A percentile compares a stretch with the other conserved stretches of the same genome.
phyloP scores from a whole-genome alignment of 2,797 vertebrate species.

The Taeniopygia guttata region DNA sequence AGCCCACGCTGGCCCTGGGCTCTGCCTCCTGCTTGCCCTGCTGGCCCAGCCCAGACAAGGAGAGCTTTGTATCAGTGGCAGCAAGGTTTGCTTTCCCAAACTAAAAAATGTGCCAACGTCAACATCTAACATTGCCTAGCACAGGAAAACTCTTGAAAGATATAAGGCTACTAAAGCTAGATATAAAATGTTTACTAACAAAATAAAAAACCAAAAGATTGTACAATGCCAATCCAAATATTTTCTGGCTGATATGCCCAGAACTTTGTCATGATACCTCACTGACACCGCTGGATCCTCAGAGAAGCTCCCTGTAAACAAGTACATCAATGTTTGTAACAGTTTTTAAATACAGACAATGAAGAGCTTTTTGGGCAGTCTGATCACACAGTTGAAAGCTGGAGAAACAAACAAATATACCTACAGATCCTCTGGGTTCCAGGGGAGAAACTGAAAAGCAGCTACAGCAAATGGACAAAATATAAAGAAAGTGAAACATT shows the following conservation, averaged over 20 bases:
- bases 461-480: neutral
- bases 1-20: neutral
- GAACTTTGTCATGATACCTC: neutral
- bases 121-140: neutral
- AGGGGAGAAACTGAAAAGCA: slow-evolving; percentile 6
- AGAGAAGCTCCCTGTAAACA: neutral
- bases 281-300: neutral
- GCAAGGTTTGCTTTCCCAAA: neutral
- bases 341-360: neutral
- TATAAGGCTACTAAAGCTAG: neutral
- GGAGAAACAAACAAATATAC: neutral
- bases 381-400: neutral
- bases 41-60: neutral
- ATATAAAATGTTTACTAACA: neutral
- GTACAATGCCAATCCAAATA: neutral
- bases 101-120: fast-evolving
- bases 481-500: slow-evolving; percentile 24
- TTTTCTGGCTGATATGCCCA: neutral
- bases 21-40: neutral
- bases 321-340: neutral
- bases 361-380: neutral
- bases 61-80: neutral
- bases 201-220: neutral
- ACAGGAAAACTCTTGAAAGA: neutral
- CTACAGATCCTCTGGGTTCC: neutral